phyloP scores from a whole-genome alignment of 2,797 vertebrate genomes.

The Notoglanidium macrostoma region DNA sequence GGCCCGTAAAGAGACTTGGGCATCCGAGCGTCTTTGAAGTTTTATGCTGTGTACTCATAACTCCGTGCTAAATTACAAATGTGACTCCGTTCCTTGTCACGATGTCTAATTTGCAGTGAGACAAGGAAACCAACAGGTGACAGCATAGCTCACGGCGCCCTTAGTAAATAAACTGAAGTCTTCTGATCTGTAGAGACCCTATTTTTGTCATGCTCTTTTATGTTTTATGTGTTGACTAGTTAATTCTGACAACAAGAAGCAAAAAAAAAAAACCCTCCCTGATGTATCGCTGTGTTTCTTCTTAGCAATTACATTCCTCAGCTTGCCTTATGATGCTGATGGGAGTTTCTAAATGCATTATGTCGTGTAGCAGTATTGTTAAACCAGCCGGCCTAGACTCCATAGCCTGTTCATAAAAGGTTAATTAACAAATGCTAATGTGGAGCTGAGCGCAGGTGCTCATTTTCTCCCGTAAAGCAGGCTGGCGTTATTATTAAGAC shows the following conservation, averaged over 20 bases:
- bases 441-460: neutral
- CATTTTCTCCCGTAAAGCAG: neutral
- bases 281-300: neutral
- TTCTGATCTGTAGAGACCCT: neutral
- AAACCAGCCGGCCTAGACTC: neutral
- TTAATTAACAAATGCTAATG: conserved; percentile 15
- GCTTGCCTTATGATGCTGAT: neutral
- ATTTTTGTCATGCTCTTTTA: neutral
- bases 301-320: neutral
- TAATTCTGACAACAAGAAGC: neutral
- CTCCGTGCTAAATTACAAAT: neutral
- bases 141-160: too few species aligned
- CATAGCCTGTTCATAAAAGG: neutral
- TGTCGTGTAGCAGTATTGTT: neutral
- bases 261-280: neutral
- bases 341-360: neutral
- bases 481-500: neutral
- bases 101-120: neutral
- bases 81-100: neutral
- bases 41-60: neutral
- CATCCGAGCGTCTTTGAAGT: neutral
- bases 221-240: too few species aligned
- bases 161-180: neutral
- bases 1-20: neutral
- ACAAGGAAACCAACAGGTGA: neutral